phyloP scores from a whole-genome alignment of 92 coral and sea anemone species.

The Siderastrea radians region DNA sequence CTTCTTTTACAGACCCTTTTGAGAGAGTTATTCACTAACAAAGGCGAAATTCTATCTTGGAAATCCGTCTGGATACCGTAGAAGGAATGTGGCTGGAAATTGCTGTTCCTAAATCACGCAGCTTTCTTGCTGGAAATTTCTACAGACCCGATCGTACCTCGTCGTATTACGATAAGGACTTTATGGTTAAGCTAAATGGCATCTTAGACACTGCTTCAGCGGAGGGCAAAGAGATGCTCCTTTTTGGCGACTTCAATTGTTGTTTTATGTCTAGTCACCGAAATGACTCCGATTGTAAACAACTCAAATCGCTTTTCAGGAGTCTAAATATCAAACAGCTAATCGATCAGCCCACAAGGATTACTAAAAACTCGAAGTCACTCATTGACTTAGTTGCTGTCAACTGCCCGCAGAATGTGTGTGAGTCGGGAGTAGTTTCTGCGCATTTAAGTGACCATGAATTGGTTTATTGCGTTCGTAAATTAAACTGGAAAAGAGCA shows the following conservation, averaged over 20 bases:
- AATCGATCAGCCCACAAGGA: neutral
- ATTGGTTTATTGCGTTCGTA: slow-evolving; percentile 61
- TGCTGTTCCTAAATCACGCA: slow-evolving; percentile 45
- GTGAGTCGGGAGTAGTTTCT: slow-evolving; percentile 65
- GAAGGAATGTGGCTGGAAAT: too few species aligned
- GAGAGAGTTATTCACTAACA: too few species aligned
- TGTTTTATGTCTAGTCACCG: slow-evolving; percentile 6
- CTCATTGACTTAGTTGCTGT: neutral
- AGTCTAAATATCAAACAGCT: neutral
- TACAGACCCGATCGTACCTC: slow-evolving; percentile 66
- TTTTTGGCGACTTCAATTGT: slow-evolving; percentile 45
- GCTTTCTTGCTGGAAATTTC: slow-evolving; percentile 59
- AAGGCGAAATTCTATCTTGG: neutral
- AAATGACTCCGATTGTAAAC: slow-evolving; percentile 58
- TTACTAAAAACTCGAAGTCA: neutral
- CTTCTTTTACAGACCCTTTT: too few species aligned
- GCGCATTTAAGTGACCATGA: slow-evolving; percentile 73
- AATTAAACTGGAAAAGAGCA: slow-evolving; percentile 66
- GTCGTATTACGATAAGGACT: slow-evolving; percentile 52
- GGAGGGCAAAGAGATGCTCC: slow-evolving; percentile 51
- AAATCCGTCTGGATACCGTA: neutral
- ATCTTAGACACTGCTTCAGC: slow-evolving; percentile 49
- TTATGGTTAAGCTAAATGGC: slow-evolving; percentile 45
- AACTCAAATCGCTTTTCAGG: slow-evolving; percentile 65
- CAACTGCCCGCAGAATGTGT: neutral